phyloP scores from a whole-genome alignment of 2,797 vertebrate genomes.

The Masticophis lateralis region DNA sequence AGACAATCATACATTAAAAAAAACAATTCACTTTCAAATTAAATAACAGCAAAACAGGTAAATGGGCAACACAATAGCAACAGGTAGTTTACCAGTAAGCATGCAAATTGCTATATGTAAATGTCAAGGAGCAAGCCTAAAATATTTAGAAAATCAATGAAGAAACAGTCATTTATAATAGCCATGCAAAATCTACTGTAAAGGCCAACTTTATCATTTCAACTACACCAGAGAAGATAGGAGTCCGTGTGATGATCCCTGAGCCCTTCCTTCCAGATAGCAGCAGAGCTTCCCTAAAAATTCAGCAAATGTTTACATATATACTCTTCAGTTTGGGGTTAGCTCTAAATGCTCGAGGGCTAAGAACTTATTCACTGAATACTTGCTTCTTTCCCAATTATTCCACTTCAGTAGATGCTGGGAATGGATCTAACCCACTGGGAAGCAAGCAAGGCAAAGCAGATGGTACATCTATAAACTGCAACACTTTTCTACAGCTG shows the following conservation, averaged over 20 bases:
- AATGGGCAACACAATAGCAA: no score
- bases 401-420: not conserved
- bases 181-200: no score
- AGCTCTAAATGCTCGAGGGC: not conserved
- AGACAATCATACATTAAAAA: no score
- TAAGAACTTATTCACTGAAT: not conserved
- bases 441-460: not conserved
- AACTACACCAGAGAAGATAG: not conserved
- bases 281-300: not conserved
- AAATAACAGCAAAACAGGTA: no score
- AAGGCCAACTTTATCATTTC: not conserved
- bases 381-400: not conserved
- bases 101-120: no score
- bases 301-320: not conserved
- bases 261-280: not conserved
- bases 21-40: no score
- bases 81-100: no score
- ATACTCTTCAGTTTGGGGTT: not conserved
- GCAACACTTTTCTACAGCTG: not conserved
- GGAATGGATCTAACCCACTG: not conserved
- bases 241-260: not conserved
- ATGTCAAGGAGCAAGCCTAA: no score
- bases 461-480: not conserved
- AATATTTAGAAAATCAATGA: no score
- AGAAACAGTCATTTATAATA: no score